A percentile compares a stretch with the other conserved stretches of the same genome.
phyloP scores from a whole-genome alignment of 2,888 invertebrate species.

The Crossocerus cetratus region DNA sequence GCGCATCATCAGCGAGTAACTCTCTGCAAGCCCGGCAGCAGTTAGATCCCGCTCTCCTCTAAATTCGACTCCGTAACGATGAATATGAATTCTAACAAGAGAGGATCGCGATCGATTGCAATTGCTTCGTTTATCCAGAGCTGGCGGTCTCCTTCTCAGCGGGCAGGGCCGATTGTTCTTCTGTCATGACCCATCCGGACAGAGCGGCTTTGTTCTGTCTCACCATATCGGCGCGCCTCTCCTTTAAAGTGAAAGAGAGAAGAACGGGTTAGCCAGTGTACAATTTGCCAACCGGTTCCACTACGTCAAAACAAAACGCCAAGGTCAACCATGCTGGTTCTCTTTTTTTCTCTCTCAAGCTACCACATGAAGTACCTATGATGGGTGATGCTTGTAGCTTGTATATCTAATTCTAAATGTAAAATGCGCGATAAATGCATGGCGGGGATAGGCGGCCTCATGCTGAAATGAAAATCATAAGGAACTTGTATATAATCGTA shows the following conservation, averaged over 20 bases:
- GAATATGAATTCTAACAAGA: slow-evolving; percentile 34
- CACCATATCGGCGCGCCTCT: slow-evolving; percentile 93
- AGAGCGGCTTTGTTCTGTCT: slow-evolving; percentile 92
- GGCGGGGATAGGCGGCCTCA: slow-evolving; percentile 17
- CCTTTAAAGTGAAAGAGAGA: slow-evolving; percentile 80
- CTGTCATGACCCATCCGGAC: slow-evolving; percentile 77
- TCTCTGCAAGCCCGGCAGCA: slow-evolving; percentile 41
- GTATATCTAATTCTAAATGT: slow-evolving; percentile 19
- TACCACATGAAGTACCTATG: slow-evolving; percentile 5
- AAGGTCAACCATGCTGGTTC: slow-evolving; percentile 42
- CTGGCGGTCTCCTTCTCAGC: slow-evolving; percentile 81
- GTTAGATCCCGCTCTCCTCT: slow-evolving; percentile 38
- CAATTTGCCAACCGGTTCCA: neutral
- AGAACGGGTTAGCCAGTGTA: neutral
- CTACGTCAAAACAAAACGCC: slow-evolving; percentile 18
- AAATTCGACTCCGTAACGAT: slow-evolving; percentile 39
- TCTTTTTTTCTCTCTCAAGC: slow-evolving; percentile 7
- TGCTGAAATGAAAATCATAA: slow-evolving; percentile 41
- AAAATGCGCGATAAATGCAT: slow-evolving; percentile 23
- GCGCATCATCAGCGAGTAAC: slow-evolving; percentile 36
- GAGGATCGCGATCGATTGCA: slow-evolving; percentile 37
- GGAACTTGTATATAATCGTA: slow-evolving; percentile 3
- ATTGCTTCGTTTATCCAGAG: slow-evolving; percentile 79
- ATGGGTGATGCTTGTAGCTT: neutral
- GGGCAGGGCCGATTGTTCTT: slow-evolving; percentile 65